A percentile compares a stretch with the other conserved stretches of the same genome.
Evolutionary conservation across 2,797 vertebrate genomes (phyloP).

Genomic region (Moxostoma hubbsi): DNA sequence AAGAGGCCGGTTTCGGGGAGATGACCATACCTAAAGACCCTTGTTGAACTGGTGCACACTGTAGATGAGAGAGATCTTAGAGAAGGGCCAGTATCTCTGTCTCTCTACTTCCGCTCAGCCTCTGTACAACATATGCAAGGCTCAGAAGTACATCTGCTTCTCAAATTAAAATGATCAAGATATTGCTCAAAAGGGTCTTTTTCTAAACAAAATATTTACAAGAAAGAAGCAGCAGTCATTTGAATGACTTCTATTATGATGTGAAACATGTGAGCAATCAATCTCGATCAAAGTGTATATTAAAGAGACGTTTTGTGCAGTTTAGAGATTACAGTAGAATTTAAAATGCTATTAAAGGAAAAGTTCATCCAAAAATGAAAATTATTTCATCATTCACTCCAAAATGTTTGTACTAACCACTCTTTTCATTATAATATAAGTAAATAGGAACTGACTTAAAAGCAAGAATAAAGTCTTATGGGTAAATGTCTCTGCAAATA

Average conservation of each 20-base stretch:
- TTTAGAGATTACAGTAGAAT: not conserved
- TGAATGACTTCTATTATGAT: not conserved
- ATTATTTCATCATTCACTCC: too few species aligned
- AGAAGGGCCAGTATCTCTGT: slow-evolving; percentile 52
- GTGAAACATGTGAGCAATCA: not conserved
- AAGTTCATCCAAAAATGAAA: not conserved
- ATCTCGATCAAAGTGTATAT: slow-evolving; percentile 15
- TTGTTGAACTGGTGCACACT: slow-evolving; percentile 57
- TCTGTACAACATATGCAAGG: slow-evolving; percentile 46
- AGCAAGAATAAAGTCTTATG: too few species aligned
- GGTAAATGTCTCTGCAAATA: too few species aligned
- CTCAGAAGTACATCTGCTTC: slow-evolving; percentile 38
- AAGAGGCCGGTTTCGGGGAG: slow-evolving; percentile 71
- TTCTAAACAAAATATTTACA: slow-evolving; percentile 25
- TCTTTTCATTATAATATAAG: too few species aligned
- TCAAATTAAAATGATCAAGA: slow-evolving; percentile 38
- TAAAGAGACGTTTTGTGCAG: not conserved
- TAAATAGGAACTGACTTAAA: too few species aligned
- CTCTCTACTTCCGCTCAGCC: slow-evolving; percentile 45
- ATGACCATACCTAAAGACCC: slow-evolving; percentile 71
- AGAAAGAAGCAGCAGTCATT: not conserved
- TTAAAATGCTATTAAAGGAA: not conserved
- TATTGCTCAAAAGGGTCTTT: slow-evolving; percentile 15
- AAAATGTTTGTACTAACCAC: too few species aligned
- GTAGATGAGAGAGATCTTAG: slow-evolving; percentile 57